Evolutionary conservation across 1,140 invertebrate genomes (phyloP).

Genomic region (Neuroterus valhalla): DNA sequence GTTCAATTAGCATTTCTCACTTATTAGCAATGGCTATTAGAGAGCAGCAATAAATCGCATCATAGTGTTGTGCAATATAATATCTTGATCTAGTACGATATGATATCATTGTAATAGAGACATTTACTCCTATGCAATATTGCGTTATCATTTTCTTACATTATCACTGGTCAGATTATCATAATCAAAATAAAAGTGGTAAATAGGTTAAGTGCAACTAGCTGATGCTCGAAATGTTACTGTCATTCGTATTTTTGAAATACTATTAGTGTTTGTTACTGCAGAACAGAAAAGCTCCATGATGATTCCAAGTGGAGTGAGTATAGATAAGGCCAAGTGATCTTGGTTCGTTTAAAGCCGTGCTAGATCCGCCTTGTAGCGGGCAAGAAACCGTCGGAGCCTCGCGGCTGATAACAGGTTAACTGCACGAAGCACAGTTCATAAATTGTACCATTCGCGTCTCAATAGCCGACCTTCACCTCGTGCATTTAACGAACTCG

Average conservation of each 20-base stretch:
- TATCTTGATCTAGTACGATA: not conserved
- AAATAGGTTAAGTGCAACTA: not conserved
- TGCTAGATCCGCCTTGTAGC: slow-evolving; percentile 1
- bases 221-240: not conserved
- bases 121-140: too few species aligned
- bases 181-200: not conserved
- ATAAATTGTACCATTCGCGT: slow-evolving; percentile 58
- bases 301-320: slow-evolving; percentile 47
- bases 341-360: slow-evolving; percentile 48
- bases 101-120: not conserved
- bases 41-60: not conserved
- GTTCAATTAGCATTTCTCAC: slow-evolving; percentile 5
- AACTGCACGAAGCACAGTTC: slow-evolving; percentile 48
- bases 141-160: too few species aligned
- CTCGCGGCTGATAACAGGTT: slow-evolving; percentile 53
- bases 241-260: too few species aligned
- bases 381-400: slow-evolving; percentile 42
- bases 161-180: not conserved
- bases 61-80: not conserved
- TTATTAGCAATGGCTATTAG: not conserved
- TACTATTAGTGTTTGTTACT: too few species aligned
- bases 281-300: too few species aligned
- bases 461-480: slow-evolving; percentile 68
- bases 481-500: slow-evolving; percentile 46
- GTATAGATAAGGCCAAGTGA: slow-evolving; percentile 63